Evolutionary conservation across 1,140 invertebrate genomes (phyloP).

Genomic region (Pseudobourletiella spinata): DNA sequence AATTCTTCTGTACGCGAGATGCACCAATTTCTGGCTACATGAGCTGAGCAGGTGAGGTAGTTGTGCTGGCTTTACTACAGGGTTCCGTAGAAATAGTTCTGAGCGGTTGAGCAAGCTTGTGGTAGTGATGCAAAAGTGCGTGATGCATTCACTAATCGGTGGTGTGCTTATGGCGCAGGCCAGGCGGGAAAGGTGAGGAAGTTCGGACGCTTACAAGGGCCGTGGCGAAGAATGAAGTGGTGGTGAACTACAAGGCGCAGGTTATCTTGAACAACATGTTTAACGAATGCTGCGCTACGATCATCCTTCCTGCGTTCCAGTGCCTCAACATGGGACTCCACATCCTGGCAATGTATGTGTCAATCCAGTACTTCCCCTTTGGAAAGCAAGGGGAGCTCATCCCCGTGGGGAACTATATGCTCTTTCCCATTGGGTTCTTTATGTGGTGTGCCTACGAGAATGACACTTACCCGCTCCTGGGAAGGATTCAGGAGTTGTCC

Average conservation of each 20-base stretch:
- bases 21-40: too few species aligned
- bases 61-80: too few species aligned
- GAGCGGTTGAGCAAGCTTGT: too few species aligned
- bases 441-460: background rate
- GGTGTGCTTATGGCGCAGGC: too few species aligned
- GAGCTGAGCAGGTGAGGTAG: too few species aligned
- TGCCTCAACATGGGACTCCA: background rate
- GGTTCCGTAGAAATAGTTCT: too few species aligned
- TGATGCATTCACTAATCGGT: too few species aligned
- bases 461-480: background rate
- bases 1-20: too few species aligned
- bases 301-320: background rate
- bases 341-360: constrained; percentile 3
- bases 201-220: too few species aligned
- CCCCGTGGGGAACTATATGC: background rate
- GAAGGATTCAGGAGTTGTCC: background rate
- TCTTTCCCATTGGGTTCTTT: constrained; percentile 3
- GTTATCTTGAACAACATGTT: background rate
- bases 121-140: too few species aligned
- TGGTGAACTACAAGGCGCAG: background rate
- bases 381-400: too few species aligned
- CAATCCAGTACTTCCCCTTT: background rate
- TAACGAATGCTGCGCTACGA: background rate
- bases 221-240: background rate
- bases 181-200: too few species aligned